Evolutionary conservation across 2,797 vertebrate genomes (phyloP).

Genomic region (Lepus townsendii): DNA sequence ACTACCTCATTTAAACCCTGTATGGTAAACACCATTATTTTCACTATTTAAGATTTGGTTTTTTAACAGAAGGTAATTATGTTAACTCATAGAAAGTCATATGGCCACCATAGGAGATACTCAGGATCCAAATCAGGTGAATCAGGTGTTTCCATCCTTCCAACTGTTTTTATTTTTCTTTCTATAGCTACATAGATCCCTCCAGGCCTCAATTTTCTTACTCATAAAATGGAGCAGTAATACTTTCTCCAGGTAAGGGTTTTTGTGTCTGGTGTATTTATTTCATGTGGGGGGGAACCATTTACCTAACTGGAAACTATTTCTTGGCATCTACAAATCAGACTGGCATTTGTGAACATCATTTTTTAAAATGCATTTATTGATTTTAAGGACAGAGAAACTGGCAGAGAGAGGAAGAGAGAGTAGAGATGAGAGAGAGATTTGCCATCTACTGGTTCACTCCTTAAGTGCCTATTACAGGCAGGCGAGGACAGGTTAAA

Average conservation of each 20-base stretch:
- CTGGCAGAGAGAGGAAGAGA: too few species aligned
- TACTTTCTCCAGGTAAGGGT: background rate
- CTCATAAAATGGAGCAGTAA: background rate
- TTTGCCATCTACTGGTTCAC: too few species aligned
- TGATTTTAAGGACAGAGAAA: too few species aligned
- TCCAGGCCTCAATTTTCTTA: background rate
- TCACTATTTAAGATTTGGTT: background rate
- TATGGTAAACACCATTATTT: background rate
- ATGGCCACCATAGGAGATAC: fast-evolving
- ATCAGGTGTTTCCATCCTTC: background rate
- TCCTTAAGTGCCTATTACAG: too few species aligned
- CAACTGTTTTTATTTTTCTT: background rate
- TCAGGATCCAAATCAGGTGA: background rate
- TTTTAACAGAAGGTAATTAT: background rate
- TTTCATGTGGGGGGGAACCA: background rate
- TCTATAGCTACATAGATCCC: background rate
- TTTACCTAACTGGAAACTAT: background rate
- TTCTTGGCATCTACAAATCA: background rate
- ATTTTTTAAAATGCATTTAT: background rate
- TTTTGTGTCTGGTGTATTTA: background rate
- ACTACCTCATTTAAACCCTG: background rate
- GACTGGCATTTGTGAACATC: background rate
- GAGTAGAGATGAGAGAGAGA: too few species aligned
- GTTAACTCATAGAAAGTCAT: background rate
- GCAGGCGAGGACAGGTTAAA: too few species aligned